These are phyloP conservation scores for Chalcosyrphus nemorum DNA, from an alignment of 2,888 invertebrate genomes.

Conservation along the genomic window DNA sequence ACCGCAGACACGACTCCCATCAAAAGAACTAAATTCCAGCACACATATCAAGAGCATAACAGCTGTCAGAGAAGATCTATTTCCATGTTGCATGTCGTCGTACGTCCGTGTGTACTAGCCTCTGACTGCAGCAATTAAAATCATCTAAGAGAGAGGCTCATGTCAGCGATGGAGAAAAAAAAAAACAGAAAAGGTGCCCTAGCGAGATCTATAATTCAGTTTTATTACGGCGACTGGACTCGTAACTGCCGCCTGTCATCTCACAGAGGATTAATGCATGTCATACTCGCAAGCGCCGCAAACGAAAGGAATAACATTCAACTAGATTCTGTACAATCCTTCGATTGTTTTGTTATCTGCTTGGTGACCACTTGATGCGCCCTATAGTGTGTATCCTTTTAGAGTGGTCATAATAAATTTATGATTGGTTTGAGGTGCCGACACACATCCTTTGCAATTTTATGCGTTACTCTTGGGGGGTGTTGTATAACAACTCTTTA, in stretches of 20 bases:
- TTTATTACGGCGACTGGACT: conserved; percentile 52
- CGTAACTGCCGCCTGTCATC: conserved; percentile 67
- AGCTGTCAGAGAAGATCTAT: conserved; percentile 71
- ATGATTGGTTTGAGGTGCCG: conserved; percentile 55
- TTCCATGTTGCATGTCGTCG: conserved; percentile 59
- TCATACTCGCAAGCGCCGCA: conserved; percentile 40
- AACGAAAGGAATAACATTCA: conserved; percentile 9
- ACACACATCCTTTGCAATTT: conserved; percentile 17
- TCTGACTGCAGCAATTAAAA: conserved; percentile 67
- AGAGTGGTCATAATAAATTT: conserved; percentile 61
- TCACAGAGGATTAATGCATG: conserved; percentile 58
- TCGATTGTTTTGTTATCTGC: conserved; percentile 52
- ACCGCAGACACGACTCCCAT: conserved; percentile 17
- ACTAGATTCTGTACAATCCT: conserved; percentile 15
- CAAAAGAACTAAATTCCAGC: conserved; percentile 59
- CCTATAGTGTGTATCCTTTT: conserved; percentile 16
- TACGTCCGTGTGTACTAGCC: conserved; percentile 30
- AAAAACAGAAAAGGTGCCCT: conserved; percentile 29
- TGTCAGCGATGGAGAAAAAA: neutral
- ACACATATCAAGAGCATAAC: conserved; percentile 49
- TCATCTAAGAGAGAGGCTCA: conserved; percentile 47
- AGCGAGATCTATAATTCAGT: conserved; percentile 58
- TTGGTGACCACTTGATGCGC: conserved; percentile 44
- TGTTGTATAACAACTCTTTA: neutral
- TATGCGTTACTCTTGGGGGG: conserved; percentile 24